Percentiles rank a stretch among this genome's conserved stretches.
Conservation (phyloP, 64 coral and sea anemone genomes). For the Montipora cactus region DNA sequence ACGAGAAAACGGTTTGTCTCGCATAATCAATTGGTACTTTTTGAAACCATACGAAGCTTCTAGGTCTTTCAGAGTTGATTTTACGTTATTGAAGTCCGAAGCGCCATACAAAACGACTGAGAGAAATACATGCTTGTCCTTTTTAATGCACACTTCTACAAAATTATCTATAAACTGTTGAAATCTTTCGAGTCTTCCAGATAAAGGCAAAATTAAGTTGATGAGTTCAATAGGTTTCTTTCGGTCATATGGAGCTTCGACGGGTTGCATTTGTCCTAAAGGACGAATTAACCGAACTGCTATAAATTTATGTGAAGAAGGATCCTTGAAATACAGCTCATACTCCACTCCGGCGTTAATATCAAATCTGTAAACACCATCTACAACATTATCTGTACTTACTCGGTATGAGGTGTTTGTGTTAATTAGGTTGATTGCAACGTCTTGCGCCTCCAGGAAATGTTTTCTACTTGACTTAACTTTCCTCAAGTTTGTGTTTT, state of each 20-base stretch:
- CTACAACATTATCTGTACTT: constrained; percentile 52
- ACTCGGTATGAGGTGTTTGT: constrained; percentile 66
- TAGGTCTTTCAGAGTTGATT: constrained; percentile 73
- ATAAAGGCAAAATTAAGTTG: constrained; percentile 86
- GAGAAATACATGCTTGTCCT: constrained; percentile 88
- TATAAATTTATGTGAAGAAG: constrained; percentile 1
- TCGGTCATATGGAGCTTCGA: neutral
- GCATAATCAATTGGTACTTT: constrained; percentile 83
- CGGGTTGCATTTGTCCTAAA: constrained; percentile 24
- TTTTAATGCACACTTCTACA: constrained; percentile 86
- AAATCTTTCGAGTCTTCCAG: constrained; percentile 85
- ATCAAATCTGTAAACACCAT: constrained; percentile 88
- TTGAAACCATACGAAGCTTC: constrained; percentile 73
- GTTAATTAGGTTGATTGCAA: constrained; percentile 57
- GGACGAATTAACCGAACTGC: constrained; percentile 66
- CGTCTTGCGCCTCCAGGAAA: constrained; percentile 65
- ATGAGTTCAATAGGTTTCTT: constrained; percentile 61
- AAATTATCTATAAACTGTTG: constrained; percentile 89
- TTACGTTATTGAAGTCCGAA: constrained; percentile 80
- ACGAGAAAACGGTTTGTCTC: constrained; percentile 80
- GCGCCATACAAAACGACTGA: constrained; percentile 87
- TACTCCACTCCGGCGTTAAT: constrained; percentile 84
- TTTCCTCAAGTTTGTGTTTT: constrained; percentile 37
- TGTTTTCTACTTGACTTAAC: constrained; percentile 69
- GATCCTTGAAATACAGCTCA: constrained; percentile 76